phyloP scores from a whole-genome alignment of 2,797 vertebrate species.

The Hypotaenidia okinawae region DNA sequence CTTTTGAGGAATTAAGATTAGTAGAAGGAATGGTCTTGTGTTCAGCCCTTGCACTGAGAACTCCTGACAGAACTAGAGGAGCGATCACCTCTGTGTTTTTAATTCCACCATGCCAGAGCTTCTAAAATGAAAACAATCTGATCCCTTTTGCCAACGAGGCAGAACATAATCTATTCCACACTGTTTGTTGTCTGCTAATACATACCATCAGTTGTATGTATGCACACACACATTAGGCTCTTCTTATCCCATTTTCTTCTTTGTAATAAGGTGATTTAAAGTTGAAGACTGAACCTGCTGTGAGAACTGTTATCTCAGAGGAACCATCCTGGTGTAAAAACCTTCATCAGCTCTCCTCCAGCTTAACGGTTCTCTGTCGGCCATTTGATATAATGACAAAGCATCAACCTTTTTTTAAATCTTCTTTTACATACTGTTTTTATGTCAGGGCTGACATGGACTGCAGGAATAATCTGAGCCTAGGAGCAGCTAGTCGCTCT shows the following conservation, averaged over 20 bases:
- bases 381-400: not conserved
- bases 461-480: not conserved
- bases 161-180: not conserved
- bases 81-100: not conserved
- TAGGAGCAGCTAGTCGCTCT: not conserved
- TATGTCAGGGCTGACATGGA: not conserved
- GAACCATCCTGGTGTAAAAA: constrained; percentile 30
- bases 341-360: not conserved
- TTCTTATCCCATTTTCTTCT: constrained; percentile 10
- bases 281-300: not conserved
- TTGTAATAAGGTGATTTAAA: not conserved
- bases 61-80: constrained; percentile 17
- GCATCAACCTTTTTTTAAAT: not conserved
- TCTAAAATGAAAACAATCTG: not conserved
- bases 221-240: not conserved
- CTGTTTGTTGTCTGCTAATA: not conserved
- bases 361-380: not conserved
- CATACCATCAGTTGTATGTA: not conserved
- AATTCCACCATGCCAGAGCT: not conserved
- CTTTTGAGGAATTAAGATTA: not conserved
- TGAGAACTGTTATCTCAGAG: constrained; percentile 34
- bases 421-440: not conserved
- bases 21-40: not conserved
- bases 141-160: not conserved
- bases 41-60: not conserved